Evolutionary conservation across 1,140 invertebrate species (phyloP).

Genomic region (Lasioglossum baleicum): DNA sequence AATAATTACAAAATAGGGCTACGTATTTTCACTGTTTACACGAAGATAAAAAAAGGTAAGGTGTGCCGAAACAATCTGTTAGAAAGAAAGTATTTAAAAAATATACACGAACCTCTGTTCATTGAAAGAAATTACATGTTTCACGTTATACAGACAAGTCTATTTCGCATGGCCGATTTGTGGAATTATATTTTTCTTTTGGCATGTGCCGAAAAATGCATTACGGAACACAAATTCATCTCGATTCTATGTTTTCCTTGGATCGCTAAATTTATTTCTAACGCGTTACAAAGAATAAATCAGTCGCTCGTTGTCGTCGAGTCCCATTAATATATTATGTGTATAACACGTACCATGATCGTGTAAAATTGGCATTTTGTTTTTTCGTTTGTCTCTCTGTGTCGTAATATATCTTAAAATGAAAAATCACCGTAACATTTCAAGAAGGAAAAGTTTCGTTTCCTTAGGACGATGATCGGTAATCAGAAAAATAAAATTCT

Average conservation of each 20-base stretch:
- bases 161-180: constrained; percentile 14
- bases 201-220: constrained; percentile 40
- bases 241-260: constrained; percentile 9
- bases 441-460: constrained; percentile 8
- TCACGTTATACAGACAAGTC: constrained; percentile 30
- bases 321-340: constrained; percentile 12
- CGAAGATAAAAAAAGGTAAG: constrained; percentile 61
- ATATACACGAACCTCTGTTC: constrained; percentile 40
- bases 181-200: constrained; percentile 31
- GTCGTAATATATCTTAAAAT: constrained; percentile 1
- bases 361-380: constrained; percentile 25
- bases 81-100: constrained; percentile 50
- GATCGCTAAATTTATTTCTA: constrained; percentile 13
- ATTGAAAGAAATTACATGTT: constrained; percentile 18
- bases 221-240: constrained; percentile 21
- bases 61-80: constrained; percentile 54
- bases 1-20: constrained; percentile 75
- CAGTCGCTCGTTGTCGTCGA: constrained; percentile 44
- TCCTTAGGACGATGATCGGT: not conserved
- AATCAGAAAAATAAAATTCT: constrained; percentile 22
- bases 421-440: constrained; percentile 4
- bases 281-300: constrained; percentile 35
- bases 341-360: constrained; percentile 34
- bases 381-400: not conserved
- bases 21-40: constrained; percentile 68